phyloP scores from a whole-genome alignment of 2,888 invertebrate species.

The Spilarctia lutea region DNA sequence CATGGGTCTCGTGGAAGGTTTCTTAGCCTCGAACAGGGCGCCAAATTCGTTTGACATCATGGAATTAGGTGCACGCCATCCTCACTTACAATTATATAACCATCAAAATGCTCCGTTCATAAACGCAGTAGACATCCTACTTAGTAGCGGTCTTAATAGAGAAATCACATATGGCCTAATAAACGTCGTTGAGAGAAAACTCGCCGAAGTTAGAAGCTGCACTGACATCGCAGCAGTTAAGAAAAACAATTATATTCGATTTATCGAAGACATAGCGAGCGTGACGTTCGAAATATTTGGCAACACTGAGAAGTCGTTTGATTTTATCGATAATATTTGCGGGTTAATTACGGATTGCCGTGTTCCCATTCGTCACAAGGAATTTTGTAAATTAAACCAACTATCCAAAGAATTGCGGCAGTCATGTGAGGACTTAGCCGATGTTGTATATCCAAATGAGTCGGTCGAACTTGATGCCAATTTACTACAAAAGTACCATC shows the following conservation, averaged over 20 bases:
- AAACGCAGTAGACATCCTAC: conserved; percentile 80
- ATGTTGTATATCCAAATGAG: conserved; percentile 65
- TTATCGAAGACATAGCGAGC: conserved; percentile 82
- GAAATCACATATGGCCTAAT: conserved; percentile 83
- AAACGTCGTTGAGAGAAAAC: conserved; percentile 82
- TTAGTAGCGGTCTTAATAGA: conserved; percentile 82
- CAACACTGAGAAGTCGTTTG: conserved; percentile 78
- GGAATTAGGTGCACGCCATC: conserved; percentile 77
- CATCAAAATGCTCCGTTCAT: conserved; percentile 83
- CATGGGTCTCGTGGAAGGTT: conserved; percentile 88
- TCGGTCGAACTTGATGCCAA: conserved; percentile 64
- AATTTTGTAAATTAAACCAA: conserved; percentile 81
- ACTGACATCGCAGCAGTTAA: conserved; percentile 79
- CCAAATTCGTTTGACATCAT: conserved; percentile 83
- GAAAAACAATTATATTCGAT: conserved; percentile 80
- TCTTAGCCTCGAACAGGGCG: conserved; percentile 80
- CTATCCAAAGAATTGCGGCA: conserved; percentile 79
- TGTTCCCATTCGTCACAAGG: conserved; percentile 81
- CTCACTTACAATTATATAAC: conserved; percentile 80
- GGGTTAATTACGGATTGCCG: conserved; percentile 78
- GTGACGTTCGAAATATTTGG: conserved; percentile 83
- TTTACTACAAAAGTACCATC: conserved; percentile 78
- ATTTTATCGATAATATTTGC: conserved; percentile 79
- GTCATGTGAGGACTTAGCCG: conserved; percentile 81
- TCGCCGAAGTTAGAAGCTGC: conserved; percentile 77